Percentiles rank a stretch among this genome's conserved stretches.
Evolutionary conservation across 1,140 invertebrate species (phyloP).

Genomic region (Penaeus vannamei): DNA sequence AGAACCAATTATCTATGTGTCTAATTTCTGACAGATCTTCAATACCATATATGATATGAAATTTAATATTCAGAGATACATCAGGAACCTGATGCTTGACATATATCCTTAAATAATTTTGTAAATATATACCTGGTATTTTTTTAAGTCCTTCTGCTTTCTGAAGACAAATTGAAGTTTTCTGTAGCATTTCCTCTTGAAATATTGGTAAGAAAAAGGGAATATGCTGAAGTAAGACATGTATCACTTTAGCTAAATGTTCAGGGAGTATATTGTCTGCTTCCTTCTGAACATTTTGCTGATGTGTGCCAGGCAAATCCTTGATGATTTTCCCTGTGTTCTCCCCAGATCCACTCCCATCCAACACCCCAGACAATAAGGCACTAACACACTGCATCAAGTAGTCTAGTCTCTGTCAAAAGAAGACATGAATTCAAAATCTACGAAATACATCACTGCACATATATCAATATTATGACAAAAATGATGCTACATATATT

Average conservation of each 20-base stretch:
- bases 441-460: not conserved
- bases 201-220: slow-evolving; percentile 36
- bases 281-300: not conserved
- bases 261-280: not conserved
- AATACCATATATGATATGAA: too few species aligned
- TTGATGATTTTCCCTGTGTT: too few species aligned
- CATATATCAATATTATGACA: too few species aligned
- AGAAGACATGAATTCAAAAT: not conserved
- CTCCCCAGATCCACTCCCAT: not conserved
- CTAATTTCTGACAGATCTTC: too few species aligned
- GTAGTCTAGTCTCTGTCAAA: slow-evolving; percentile 49
- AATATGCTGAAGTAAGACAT: slow-evolving; percentile 1
- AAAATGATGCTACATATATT: too few species aligned
- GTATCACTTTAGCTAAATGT: slow-evolving; percentile 13
- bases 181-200: slow-evolving; percentile 39
- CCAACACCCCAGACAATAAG: not conserved
- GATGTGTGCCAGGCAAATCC: not conserved
- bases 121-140: slow-evolving; percentile 27
- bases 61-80: too few species aligned
- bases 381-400: slow-evolving; percentile 49
- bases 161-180: slow-evolving; percentile 2
- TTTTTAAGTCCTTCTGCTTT: slow-evolving; percentile 18
- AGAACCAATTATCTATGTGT: not conserved
- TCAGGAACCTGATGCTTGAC: too few species aligned
- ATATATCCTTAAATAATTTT: too few species aligned